phyloP scores from a whole-genome alignment of 2,113 vertebrate species.

The Archilochus colubris region DNA sequence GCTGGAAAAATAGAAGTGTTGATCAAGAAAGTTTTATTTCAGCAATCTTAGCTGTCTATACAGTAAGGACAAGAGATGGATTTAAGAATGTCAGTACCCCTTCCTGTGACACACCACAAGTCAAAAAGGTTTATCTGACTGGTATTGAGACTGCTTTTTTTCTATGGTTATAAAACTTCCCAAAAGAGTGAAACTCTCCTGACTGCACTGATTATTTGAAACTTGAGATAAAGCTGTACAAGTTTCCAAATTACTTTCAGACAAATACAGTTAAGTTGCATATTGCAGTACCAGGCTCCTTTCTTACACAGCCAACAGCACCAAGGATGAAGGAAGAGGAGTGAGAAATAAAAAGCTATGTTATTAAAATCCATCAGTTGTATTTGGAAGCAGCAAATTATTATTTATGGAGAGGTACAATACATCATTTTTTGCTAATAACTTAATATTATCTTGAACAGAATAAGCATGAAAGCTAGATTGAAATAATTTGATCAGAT shows the following conservation, averaged over 20 bases:
- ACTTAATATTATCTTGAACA: background rate
- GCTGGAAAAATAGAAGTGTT: background rate
- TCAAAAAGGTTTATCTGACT: background rate
- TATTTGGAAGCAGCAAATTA: background rate
- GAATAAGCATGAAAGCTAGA: background rate
- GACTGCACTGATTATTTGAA: slow-evolving; percentile 8
- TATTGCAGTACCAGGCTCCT: background rate
- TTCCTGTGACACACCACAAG: background rate
- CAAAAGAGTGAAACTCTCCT: background rate
- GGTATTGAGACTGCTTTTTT: background rate
- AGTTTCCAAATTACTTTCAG: background rate
- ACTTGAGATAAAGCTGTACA: background rate
- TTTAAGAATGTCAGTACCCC: background rate
- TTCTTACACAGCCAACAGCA: background rate
- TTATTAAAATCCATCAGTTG: background rate
- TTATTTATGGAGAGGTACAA: background rate
- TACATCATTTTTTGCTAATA: background rate
- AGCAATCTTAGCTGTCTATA: background rate
- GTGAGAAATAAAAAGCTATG: accelerated
- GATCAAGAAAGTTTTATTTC: background rate
- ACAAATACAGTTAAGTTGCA: background rate
- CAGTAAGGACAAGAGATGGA: background rate
- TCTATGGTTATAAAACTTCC: background rate
- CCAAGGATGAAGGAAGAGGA: background rate
- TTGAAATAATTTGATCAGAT: background rate